phyloP scores from a whole-genome alignment of 2,797 vertebrate genomes.

The Anguilla obscura region DNA sequence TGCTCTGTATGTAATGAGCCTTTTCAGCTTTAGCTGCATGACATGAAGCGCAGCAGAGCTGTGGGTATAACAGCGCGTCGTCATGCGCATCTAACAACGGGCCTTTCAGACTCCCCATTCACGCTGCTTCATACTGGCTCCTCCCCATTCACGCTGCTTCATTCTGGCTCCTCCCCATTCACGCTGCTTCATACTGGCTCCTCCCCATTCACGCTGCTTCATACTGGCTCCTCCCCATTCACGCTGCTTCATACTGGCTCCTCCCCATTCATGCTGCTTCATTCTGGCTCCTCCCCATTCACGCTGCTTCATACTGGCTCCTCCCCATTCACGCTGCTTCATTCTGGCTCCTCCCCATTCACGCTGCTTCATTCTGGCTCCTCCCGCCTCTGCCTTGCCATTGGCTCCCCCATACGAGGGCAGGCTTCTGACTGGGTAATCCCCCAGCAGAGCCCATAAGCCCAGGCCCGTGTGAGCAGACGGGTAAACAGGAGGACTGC shows the following conservation, averaged over 20 bases:
- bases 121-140: not conserved
- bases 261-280: too few species aligned
- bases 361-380: not conserved
- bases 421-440: not conserved
- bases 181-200: too few species aligned
- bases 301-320: too few species aligned
- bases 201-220: too few species aligned
- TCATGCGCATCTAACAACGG: not conserved
- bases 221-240: too few species aligned
- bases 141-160: too few species aligned
- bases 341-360: not conserved
- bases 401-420: constrained; percentile 7
- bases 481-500: not conserved
- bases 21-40: not conserved
- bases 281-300: too few species aligned
- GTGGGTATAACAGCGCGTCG: not conserved
- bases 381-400: too few species aligned
- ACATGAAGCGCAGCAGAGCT: not conserved
- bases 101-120: not conserved
- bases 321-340: too few species aligned
- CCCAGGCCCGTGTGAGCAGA: not conserved
- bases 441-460: constrained; percentile 11
- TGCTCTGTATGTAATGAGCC: not conserved
- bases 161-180: too few species aligned
- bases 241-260: too few species aligned